Percentiles rank a stretch among this genome's conserved stretches.
Evolutionary conservation across 2,113 vertebrate genomes (phyloP).

Genomic region (Ardeotis arabs): DNA sequence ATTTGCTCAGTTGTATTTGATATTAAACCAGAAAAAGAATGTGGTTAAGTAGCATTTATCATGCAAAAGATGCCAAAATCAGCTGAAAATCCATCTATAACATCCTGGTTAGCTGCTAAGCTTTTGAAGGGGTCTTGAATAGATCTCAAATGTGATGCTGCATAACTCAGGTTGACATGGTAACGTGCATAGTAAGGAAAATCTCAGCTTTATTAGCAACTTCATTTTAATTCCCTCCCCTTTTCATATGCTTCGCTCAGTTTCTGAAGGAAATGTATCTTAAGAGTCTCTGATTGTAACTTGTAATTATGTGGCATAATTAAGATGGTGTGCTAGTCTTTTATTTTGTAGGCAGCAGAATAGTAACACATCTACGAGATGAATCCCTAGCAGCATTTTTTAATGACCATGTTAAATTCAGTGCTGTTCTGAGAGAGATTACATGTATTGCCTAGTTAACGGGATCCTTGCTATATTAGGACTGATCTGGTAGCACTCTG

Average conservation of each 20-base stretch:
- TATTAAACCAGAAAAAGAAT: conserved; percentile 59
- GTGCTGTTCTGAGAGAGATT: conserved; percentile 9
- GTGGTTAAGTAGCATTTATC: conserved; percentile 57
- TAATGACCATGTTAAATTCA: conserved; percentile 51
- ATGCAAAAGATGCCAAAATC: conserved; percentile 60
- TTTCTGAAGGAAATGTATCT: conserved; percentile 35
- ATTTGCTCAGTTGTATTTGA: conserved; percentile 46
- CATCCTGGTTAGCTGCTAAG: conserved; percentile 54
- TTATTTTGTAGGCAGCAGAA: conserved; percentile 27
- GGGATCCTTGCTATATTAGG: conserved; percentile 20
- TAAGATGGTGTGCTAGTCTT: not conserved
- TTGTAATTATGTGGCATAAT: conserved; percentile 30
- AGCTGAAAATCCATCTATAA: conserved; percentile 53
- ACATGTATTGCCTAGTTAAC: conserved; percentile 8
- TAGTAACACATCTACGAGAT: not conserved
- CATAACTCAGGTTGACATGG: conserved; percentile 69
- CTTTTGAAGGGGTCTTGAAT: conserved; percentile 59
- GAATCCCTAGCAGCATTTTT: conserved; percentile 29
- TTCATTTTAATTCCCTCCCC: conserved; percentile 45
- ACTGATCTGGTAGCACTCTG: not conserved
- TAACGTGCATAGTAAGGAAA: conserved; percentile 61
- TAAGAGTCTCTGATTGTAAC: conserved; percentile 33
- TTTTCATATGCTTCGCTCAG: conserved; percentile 18
- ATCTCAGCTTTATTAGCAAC: conserved; percentile 55
- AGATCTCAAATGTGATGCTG: conserved; percentile 55